Conservation (phyloP, 2,113 vertebrate species). For the Artemisiospiza belli region DNA sequence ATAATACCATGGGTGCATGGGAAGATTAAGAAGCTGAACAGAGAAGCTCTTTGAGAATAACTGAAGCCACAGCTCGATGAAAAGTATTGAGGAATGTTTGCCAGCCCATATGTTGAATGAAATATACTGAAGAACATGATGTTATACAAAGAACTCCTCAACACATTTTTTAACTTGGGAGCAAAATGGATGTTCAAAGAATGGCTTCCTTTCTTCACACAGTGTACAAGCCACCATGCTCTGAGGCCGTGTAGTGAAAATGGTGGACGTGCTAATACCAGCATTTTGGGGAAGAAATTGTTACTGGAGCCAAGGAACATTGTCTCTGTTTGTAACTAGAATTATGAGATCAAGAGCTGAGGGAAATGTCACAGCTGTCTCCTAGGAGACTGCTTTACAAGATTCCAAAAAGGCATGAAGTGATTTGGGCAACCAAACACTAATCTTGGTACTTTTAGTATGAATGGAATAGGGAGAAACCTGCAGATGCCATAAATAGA, state of each 20-base stretch:
- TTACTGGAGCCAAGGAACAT: background rate
- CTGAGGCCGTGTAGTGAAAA: background rate
- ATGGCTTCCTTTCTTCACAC: background rate
- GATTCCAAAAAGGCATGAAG: background rate
- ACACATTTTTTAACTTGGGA: background rate
- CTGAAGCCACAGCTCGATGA: background rate
- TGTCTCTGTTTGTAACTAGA: background rate
- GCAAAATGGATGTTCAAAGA: background rate
- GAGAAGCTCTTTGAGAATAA: background rate
- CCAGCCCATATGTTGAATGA: background rate
- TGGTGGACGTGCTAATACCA: background rate
- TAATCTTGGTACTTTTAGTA: background rate
- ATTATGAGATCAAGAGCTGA: background rate
- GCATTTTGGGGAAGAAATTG: background rate
- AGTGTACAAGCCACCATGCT: background rate
- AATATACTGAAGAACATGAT: background rate
- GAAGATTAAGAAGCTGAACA: background rate
- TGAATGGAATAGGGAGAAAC: background rate
- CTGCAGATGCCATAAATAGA: constrained; percentile 15
- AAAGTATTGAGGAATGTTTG: background rate
- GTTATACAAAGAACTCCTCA: background rate
- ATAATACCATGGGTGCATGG: no score
- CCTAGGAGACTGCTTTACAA: background rate
- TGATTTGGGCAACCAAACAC: constrained; percentile 21
- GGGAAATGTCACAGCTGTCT: background rate